Evolutionary conservation across 2,797 vertebrate species (phyloP).

Genomic region (Fistularia commersonii): DNA sequence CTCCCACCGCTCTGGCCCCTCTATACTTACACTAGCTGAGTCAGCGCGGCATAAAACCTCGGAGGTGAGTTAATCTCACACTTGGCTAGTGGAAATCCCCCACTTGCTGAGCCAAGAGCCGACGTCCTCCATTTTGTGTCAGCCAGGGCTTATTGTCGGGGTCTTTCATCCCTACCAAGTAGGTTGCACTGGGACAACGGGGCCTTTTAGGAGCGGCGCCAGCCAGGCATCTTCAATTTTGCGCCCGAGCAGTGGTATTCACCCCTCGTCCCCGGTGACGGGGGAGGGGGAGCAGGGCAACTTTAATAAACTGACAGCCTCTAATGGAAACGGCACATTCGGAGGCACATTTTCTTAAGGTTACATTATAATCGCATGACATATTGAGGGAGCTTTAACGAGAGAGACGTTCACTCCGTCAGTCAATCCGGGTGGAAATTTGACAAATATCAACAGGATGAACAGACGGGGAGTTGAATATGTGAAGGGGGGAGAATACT

Average conservation of each 20-base stretch:
- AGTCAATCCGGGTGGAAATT: too few species aligned
- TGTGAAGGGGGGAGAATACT: conserved; percentile 25
- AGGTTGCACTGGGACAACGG: conserved; percentile 24
- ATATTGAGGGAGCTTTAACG: too few species aligned
- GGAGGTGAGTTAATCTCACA: conserved; percentile 52
- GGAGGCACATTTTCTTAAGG: neutral
- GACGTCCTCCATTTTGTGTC: conserved; percentile 51
- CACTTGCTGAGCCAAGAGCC: conserved; percentile 22
- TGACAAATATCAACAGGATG: conserved; percentile 12
- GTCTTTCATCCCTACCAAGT: conserved; percentile 42
- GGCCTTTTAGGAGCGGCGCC: conserved; percentile 25
- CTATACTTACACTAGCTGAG: conserved; percentile 19
- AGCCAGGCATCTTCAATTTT: conserved; percentile 32
- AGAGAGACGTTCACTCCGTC: too few species aligned
- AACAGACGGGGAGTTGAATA: neutral
- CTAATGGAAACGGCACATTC: conserved; percentile 7
- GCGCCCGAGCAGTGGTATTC: conserved; percentile 21
- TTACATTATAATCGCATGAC: conserved; percentile 1
- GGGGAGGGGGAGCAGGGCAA: neutral
- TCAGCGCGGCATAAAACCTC: conserved; percentile 38
- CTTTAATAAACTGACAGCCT: neutral
- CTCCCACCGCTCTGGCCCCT: conserved; percentile 15
- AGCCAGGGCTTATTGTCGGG: conserved; percentile 28
- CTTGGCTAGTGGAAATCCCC: conserved; percentile 42
- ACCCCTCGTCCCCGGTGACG: conserved; percentile 3